phyloP scores from a whole-genome alignment of 2,113 vertebrate genomes.

The Apodemus speciosus region DNA sequence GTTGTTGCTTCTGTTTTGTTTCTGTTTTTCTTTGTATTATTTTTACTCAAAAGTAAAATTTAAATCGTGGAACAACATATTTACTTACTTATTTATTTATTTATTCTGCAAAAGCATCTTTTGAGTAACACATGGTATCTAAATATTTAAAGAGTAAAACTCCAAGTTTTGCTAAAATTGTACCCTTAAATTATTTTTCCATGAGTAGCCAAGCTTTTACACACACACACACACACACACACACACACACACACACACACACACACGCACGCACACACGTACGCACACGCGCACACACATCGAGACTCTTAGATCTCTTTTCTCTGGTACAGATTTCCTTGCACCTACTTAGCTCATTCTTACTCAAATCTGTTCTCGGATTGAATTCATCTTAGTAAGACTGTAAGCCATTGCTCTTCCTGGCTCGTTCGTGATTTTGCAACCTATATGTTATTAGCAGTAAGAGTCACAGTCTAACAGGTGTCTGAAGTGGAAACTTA shows the following conservation, averaged over 20 bases:
- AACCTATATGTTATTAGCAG: slow-evolving; percentile 20
- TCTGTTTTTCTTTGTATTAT: neutral
- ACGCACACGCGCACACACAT: no score
- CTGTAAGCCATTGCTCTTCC: neutral
- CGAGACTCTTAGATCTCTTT: neutral
- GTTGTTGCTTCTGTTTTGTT: no score
- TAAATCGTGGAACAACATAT: slow-evolving; percentile 20
- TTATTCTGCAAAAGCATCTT: slow-evolving; percentile 4
- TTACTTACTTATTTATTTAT: neutral
- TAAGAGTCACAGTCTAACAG: neutral
- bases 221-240: no score
- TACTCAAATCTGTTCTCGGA: slow-evolving; percentile 19
- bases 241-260: no score
- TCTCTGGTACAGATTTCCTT: neutral
- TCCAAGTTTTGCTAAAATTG: neutral
- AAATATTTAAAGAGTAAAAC: slow-evolving; percentile 38
- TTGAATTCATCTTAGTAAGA: neutral
- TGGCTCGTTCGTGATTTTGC: neutral
- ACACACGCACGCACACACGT: no score
- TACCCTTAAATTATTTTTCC: neutral
- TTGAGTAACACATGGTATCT: neutral
- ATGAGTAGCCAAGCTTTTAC: neutral
- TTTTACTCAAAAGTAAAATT: slow-evolving; percentile 23
- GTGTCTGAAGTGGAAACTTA: neutral
- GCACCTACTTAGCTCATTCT: neutral